Evolutionary conservation across 2,888 invertebrate species (phyloP).

Genomic region (Acrocera orbiculus): DNA sequence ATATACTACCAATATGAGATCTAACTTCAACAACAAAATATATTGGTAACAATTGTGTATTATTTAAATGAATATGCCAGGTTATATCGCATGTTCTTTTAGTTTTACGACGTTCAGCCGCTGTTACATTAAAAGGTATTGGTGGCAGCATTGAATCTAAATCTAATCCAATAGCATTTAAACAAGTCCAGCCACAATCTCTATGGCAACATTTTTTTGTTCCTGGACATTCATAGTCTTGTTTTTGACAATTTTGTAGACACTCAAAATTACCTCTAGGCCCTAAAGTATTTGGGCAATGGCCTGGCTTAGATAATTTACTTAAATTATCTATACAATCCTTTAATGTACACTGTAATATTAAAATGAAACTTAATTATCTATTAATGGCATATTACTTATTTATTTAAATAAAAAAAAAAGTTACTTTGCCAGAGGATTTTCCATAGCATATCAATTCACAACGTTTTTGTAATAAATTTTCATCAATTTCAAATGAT

Average conservation of each 20-base stretch:
- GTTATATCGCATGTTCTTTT: constrained; percentile 8
- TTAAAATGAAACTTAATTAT: constrained; percentile 1
- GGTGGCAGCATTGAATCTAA: constrained; percentile 39
- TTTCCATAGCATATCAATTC: constrained; percentile 5
- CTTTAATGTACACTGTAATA: constrained; percentile 7
- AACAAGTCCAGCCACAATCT: constrained; percentile 50
- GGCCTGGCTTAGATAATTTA: constrained; percentile 21
- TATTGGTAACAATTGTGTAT: constrained; percentile 16
- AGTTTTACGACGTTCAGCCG: constrained; percentile 33
- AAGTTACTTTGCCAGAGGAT: constrained; percentile 3
- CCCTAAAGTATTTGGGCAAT: constrained; percentile 19
- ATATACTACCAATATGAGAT: constrained; percentile 48
- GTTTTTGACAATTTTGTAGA: constrained; percentile 22
- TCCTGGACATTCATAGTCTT: constrained; percentile 50
- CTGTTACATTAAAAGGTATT: constrained; percentile 40
- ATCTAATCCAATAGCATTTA: constrained; percentile 37
- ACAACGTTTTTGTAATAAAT: constrained; percentile 6
- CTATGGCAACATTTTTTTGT: constrained; percentile 51
- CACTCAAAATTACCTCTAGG: constrained; percentile 18
- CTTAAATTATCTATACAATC: constrained; percentile 18
- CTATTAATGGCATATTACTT: no score
- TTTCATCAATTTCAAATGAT: constrained; percentile 7
- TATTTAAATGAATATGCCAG: constrained; percentile 9
- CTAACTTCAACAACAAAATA: constrained; percentile 50
- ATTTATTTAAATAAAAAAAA: no score